Evolutionary conservation across 2,113 vertebrate species (phyloP).

Genomic region (Anhinga anhinga): DNA sequence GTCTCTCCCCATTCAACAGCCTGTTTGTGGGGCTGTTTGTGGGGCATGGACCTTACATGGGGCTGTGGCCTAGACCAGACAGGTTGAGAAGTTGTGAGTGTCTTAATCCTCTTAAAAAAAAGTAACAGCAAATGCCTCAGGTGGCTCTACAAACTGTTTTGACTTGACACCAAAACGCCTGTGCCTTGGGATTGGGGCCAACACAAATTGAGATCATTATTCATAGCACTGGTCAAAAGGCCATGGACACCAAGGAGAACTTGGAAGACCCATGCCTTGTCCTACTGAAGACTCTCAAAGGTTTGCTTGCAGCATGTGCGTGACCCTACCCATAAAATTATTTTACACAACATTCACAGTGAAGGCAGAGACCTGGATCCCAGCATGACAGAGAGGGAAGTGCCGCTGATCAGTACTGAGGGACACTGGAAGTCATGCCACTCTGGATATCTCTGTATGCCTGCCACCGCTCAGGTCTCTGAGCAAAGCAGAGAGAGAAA

Average conservation of each 20-base stretch:
- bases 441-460: not conserved
- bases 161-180: not conserved
- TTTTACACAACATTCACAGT: fast-evolving
- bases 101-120: not conserved
- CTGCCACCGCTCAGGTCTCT: not conserved
- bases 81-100: not conserved
- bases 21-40: not conserved
- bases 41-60: not conserved
- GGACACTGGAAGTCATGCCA: not conserved
- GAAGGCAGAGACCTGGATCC: not conserved
- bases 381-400: not conserved
- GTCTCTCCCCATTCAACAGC: not conserved
- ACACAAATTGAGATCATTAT: not conserved
- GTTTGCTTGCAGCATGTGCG: not conserved
- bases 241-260: not conserved
- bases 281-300: not conserved
- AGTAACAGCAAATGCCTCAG: not conserved
- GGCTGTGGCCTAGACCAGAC: not conserved
- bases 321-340: not conserved
- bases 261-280: not conserved
- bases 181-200: not conserved
- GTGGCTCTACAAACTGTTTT: not conserved
- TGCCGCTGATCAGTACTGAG: not conserved
- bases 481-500: not conserved
- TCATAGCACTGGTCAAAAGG: not conserved